Conservation (phyloP, 2,113 vertebrate species). For the Cheilinus undulatus region DNA sequence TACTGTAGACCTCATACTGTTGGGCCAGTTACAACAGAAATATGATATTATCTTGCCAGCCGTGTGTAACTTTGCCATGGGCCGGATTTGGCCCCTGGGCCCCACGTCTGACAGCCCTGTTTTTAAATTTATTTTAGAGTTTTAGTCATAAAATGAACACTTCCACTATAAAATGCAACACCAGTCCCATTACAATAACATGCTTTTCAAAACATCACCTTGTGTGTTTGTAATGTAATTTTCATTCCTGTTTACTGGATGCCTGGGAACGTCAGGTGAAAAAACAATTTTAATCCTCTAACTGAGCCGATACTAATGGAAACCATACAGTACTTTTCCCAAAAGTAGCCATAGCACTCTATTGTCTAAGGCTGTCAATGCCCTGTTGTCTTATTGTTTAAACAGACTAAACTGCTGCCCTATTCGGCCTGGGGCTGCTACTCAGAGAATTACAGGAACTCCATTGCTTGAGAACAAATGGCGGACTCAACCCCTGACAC, state of each 20-base stretch:
- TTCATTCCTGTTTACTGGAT: not conserved
- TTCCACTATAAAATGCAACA: conserved; percentile 7
- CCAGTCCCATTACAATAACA: not conserved
- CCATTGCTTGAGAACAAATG: conserved; percentile 79
- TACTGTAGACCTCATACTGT: no score
- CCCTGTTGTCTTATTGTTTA: conserved; percentile 43
- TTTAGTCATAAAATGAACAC: no score
- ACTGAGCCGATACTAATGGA: not conserved
- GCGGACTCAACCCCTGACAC: conserved; percentile 72
- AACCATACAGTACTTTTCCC: not conserved
- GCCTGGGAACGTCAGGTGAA: not conserved
- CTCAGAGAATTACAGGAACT: conserved; percentile 71
- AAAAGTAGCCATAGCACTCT: not conserved
- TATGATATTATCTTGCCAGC: no score
- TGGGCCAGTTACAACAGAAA: no score
- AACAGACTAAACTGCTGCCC: conserved; percentile 47
- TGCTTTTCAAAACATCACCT: not conserved
- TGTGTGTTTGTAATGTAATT: not conserved
- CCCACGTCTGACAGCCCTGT: no score
- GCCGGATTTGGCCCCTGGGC: no score
- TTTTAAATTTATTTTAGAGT: no score
- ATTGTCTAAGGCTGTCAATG: not conserved
- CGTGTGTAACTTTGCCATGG: no score
- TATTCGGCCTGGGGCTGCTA: conserved; percentile 38
- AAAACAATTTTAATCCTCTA: not conserved